phyloP scores from a whole-genome alignment of 2,888 invertebrate species.

The Acrobeloides nanus region DNA sequence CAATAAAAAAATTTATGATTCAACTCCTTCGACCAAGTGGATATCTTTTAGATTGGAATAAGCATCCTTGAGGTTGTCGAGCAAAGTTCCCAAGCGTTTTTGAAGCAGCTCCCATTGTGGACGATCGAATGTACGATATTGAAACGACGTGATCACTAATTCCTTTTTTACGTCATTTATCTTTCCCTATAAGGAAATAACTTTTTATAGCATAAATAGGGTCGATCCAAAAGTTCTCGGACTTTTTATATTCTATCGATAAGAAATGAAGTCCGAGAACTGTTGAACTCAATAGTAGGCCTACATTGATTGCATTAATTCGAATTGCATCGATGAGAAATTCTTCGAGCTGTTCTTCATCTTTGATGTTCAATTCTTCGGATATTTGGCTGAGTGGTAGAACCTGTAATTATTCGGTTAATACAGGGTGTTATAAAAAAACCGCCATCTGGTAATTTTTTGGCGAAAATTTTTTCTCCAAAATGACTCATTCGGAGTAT shows the following conservation, averaged over 20 bases:
- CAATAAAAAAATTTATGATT: constrained; percentile 2
- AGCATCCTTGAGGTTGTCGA: constrained; percentile 35
- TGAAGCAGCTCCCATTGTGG: constrained; percentile 41
- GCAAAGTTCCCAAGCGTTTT: constrained; percentile 31
- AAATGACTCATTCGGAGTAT: no score
- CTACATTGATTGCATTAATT: constrained; percentile 45
- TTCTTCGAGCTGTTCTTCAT: constrained; percentile 78
- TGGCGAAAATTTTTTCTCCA: constrained; percentile 75
- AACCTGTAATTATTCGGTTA: constrained; percentile 80
- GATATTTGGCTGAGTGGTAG: constrained; percentile 82
- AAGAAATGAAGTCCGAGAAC: no score
- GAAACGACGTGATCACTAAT: constrained; percentile 37
- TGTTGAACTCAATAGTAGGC: constrained; percentile 8
- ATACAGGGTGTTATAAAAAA: constrained; percentile 78
- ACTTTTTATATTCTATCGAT: no score
- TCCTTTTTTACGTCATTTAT: constrained; percentile 43
- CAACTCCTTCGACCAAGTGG: constrained; percentile 12
- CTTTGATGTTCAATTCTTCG: constrained; percentile 73
- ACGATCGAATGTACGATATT: constrained; percentile 42
- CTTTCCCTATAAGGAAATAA: constrained; percentile 41
- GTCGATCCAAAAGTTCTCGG: constrained; percentile 1
- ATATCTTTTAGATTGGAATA: constrained; percentile 35
- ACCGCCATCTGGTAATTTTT: no score
- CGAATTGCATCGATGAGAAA: constrained; percentile 82
- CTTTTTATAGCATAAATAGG: constrained; percentile 4